phyloP scores from a whole-genome alignment of 1,140 invertebrate genomes.

The Steinernema khuongi region DNA sequence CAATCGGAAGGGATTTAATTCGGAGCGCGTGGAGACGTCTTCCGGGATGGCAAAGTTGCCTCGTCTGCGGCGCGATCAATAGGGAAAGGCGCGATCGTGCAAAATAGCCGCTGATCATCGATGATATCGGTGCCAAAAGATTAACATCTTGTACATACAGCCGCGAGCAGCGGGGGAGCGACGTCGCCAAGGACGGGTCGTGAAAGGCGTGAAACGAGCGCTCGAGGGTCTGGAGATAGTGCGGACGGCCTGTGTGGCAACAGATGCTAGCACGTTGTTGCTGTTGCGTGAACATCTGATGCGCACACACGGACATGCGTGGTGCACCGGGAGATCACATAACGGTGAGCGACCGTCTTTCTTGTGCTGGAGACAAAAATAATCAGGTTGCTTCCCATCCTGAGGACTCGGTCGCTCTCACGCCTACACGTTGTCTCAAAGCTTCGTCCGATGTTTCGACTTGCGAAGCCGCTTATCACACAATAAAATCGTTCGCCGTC shows the following conservation, averaged over 20 bases:
- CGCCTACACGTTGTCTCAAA: too few species aligned
- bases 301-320: too few species aligned
- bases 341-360: too few species aligned
- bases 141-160: constrained; percentile 11
- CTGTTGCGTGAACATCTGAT: constrained; percentile 2
- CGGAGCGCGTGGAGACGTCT: not conserved
- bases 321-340: too few species aligned
- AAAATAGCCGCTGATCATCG: constrained; percentile 3
- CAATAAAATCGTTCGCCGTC: too few species aligned
- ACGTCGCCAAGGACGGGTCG: not conserved
- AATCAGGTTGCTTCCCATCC: too few species aligned
- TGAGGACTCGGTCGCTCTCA: too few species aligned
- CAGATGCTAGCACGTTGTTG: not conserved
- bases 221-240: not conserved
- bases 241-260: not conserved
- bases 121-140: constrained; percentile 13
- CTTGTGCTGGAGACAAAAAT: too few species aligned
- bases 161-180: not conserved
- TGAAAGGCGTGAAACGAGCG: not conserved
- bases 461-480: too few species aligned
- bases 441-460: too few species aligned
- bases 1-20: not conserved
- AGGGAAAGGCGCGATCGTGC: not conserved
- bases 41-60: not conserved
- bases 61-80: too few species aligned